Evolutionary conservation across 37 sponge, comb jelly and placozoan species (phyloP).

Genomic region (Tethya wilhelma): DNA sequence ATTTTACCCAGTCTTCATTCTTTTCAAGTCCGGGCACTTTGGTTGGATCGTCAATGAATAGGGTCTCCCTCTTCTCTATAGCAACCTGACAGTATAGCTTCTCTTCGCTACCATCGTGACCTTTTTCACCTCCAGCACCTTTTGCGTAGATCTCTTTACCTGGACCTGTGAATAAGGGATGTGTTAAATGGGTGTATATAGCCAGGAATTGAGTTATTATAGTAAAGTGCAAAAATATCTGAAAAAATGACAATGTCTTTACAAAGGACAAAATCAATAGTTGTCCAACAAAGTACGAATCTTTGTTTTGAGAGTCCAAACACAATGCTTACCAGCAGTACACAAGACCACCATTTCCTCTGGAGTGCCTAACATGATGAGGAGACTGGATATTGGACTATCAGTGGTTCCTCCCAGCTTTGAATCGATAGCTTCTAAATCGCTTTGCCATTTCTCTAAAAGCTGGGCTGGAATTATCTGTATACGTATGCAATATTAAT

Average conservation of each 20-base stretch:
- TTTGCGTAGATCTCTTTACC: slow-evolving; percentile 44
- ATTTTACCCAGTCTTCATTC: slow-evolving; percentile 51
- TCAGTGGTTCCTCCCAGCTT: slow-evolving; percentile 34
- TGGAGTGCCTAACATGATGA: slow-evolving; percentile 49
- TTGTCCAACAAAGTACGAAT: background rate
- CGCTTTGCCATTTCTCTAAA: slow-evolving; percentile 29
- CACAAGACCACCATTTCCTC: slow-evolving; percentile 49
- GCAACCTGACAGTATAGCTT: slow-evolving; percentile 65
- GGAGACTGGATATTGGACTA: slow-evolving; percentile 39
- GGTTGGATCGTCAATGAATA: slow-evolving; percentile 55
- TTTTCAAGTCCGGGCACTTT: slow-evolving; percentile 48
- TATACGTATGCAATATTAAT: background rate
- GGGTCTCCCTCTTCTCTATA: slow-evolving; percentile 33
- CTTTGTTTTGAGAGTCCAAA: too few relatives aligned
- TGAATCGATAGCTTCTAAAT: slow-evolving; percentile 19
- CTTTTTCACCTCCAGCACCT: slow-evolving; percentile 45
- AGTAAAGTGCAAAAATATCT: background rate
- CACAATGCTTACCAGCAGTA: slow-evolving; percentile 44
- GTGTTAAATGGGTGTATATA: too few relatives aligned
- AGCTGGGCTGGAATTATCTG: slow-evolving; percentile 37
- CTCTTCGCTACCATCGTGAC: slow-evolving; percentile 40
- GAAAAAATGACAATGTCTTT: background rate
- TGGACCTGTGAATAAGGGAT: slow-evolving; percentile 50
- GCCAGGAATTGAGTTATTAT: background rate
- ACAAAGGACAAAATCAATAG: background rate